Conservation (phyloP, 2,888 invertebrate species). For the Machimus rusticus region DNA sequence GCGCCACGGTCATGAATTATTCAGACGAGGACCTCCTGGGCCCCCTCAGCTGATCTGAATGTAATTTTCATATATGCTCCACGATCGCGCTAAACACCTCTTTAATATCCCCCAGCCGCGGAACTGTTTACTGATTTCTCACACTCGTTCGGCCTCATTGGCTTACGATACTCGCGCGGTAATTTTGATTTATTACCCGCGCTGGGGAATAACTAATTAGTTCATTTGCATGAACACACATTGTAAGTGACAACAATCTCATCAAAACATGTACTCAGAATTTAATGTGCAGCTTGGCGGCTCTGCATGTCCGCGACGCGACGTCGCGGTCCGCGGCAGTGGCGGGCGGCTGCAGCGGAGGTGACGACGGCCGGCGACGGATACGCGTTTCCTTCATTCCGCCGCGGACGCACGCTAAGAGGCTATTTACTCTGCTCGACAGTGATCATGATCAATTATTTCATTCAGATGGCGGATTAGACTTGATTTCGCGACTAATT, state of each 20-base stretch:
- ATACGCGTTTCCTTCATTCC: neutral
- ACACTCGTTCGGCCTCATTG: constrained; percentile 21
- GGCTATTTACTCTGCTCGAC: neutral
- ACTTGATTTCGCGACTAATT: neutral
- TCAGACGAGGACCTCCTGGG: neutral
- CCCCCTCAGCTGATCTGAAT: neutral
- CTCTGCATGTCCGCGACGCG: neutral
- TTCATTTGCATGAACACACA: constrained; percentile 38
- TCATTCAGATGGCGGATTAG: neutral
- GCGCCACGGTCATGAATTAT: neutral
- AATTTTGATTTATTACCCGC: constrained; percentile 45
- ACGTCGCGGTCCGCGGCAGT: neutral
- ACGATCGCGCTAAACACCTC: neutral
- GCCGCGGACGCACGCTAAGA: neutral
- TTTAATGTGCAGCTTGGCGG: neutral
- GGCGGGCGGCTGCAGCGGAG: neutral
- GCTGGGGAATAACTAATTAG: constrained; percentile 41
- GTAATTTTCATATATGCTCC: neutral
- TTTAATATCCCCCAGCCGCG: neutral
- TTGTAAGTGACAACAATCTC: constrained; percentile 22
- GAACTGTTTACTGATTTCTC: neutral
- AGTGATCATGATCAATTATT: neutral
- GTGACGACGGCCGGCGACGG: neutral
- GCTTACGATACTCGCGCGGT: constrained; percentile 41
- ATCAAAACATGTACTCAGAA: constrained; percentile 16